phyloP scores from a whole-genome alignment of 1,140 invertebrate species.

The Scaptomyza hsui region DNA sequence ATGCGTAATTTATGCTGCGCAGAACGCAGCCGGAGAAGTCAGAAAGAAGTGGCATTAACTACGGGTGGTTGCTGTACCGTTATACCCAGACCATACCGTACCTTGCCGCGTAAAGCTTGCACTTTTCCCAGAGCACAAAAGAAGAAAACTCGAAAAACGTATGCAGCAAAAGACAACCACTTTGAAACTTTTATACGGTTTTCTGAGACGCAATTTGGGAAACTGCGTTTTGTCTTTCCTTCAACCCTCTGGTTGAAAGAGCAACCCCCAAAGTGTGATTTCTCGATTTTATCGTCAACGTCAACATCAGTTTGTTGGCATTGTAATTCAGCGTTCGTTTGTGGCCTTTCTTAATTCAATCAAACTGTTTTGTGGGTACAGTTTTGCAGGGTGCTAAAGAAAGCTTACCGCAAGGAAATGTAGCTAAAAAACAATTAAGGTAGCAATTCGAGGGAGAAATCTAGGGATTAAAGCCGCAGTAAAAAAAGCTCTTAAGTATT shows the following conservation, averaged over 20 bases:
- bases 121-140: conserved; percentile 54
- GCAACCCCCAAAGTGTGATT: conserved; percentile 58
- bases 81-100: conserved; percentile 13
- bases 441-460: background rate
- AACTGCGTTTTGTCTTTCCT: conserved; percentile 68
- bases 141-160: conserved; percentile 10
- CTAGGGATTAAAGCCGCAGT: too few species aligned
- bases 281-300: conserved; percentile 41
- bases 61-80: conserved; percentile 51
- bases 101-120: conserved; percentile 53
- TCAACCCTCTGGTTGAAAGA: conserved; percentile 37
- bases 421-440: background rate
- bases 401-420: background rate
- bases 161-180: conserved; percentile 35
- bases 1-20: conserved; percentile 81
- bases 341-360: conserved; percentile 59
- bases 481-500: too few species aligned
- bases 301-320: conserved; percentile 31
- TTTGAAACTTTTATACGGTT: conserved; percentile 38
- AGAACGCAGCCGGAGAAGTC: conserved; percentile 35
- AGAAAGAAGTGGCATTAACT: conserved; percentile 21
- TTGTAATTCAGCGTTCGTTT: conserved; percentile 46
- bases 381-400: background rate
- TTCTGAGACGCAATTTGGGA: conserved; percentile 71
- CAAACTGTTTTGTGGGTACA: conserved; percentile 31